Percentiles rank a stretch among this genome's conserved stretches.
Conservation (phyloP, 2,797 vertebrate species). For the Anas bernieri region DNA sequence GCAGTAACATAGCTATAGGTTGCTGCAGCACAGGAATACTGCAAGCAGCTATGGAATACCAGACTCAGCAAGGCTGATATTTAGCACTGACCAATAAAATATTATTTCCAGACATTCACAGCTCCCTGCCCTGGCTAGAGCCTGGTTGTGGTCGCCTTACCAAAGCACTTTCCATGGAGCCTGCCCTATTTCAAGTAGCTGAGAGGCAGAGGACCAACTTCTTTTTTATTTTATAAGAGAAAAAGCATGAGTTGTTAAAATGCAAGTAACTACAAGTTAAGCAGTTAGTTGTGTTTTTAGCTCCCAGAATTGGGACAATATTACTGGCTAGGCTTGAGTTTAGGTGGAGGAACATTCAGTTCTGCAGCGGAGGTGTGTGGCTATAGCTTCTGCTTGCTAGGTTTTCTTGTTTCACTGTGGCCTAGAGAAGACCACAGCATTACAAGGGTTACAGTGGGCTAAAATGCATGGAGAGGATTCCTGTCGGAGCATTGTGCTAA, state of each 20-base stretch:
- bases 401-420: not conserved
- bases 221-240: not conserved
- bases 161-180: not conserved
- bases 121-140: not conserved
- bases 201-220: not conserved
- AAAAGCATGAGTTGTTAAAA: not conserved
- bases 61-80: not conserved
- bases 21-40: not conserved
- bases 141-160: not conserved
- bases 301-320: not conserved
- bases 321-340: not conserved
- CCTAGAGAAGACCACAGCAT: not conserved
- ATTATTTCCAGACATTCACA: not conserved
- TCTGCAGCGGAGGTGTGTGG: not conserved
- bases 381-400: not conserved
- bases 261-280: not conserved
- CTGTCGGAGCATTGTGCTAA: not conserved
- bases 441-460: not conserved
- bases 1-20: not conserved
- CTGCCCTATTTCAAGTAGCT: not conserved
- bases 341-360: not conserved
- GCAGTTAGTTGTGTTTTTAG: not conserved
- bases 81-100: not conserved
- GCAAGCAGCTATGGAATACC: not conserved
- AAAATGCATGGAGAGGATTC: fast-evolving